phyloP scores from a whole-genome alignment of 1,140 invertebrate genomes.

The Rhopalosiphum padi region DNA sequence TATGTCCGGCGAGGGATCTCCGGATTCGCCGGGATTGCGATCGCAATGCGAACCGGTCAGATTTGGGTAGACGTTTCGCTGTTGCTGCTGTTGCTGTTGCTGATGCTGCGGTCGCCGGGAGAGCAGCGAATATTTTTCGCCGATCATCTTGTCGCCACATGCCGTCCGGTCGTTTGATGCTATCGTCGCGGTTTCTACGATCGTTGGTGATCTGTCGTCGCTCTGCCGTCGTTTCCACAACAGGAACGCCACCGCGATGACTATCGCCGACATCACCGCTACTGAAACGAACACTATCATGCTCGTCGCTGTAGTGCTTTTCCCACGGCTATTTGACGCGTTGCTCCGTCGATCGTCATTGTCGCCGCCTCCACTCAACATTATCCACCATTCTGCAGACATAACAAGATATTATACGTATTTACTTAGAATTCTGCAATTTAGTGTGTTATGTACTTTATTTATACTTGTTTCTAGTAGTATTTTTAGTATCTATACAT shows the following conservation, averaged over 20 bases:
- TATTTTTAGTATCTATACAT: too few relatives aligned
- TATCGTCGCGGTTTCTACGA: neutral
- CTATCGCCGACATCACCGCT: neutral
- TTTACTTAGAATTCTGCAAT: neutral
- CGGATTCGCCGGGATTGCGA: neutral
- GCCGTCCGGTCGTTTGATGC: neutral
- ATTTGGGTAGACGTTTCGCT: conserved; percentile 12
- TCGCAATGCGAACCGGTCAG: neutral
- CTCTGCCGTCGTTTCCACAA: neutral
- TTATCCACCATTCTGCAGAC: conserved; percentile 37
- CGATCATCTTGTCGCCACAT: neutral
- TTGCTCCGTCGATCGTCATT: neutral
- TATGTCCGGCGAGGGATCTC: neutral
- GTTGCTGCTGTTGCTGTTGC: neutral
- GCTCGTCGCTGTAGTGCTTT: neutral
- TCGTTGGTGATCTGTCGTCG: neutral
- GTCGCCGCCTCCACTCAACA: neutral
- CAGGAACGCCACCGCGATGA: neutral
- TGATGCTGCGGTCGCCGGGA: neutral
- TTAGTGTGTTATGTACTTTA: neutral
- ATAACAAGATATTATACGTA: neutral
- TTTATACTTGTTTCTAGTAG: too few relatives aligned
- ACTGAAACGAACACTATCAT: neutral
- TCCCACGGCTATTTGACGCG: neutral
- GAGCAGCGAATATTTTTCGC: neutral